Conservation (phyloP, 2,888 invertebrate species). For the Lepidochitona cinerea region DNA sequence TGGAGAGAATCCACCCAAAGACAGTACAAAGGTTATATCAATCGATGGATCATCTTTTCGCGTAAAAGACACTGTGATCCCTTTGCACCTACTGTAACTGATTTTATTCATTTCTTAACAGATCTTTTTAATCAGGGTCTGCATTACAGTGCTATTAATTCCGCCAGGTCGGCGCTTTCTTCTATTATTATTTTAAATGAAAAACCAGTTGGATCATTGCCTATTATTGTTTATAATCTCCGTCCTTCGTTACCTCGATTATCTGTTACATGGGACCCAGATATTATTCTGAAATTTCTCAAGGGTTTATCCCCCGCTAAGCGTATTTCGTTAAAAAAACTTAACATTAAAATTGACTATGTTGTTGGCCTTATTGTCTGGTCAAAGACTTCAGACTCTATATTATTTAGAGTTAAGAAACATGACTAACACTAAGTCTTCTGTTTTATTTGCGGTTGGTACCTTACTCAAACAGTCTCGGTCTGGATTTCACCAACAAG, state of each 20-base stretch:
- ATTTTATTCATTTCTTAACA: slow-evolving; percentile 11
- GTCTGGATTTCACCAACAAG: not conserved
- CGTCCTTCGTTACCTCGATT: slow-evolving; percentile 9
- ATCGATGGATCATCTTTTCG: slow-evolving; percentile 9
- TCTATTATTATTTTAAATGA: not conserved
- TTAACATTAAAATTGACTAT: too few relatives aligned
- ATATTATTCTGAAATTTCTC: slow-evolving; percentile 4
- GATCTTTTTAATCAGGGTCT: slow-evolving; percentile 1
- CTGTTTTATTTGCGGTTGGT: not conserved
- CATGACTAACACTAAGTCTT: not conserved
- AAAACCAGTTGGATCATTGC: not conserved
- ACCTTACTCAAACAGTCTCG: not conserved
- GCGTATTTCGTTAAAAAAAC: not conserved
- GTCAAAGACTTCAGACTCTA: slow-evolving; percentile 9
- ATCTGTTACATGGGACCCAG: slow-evolving; percentile 6
- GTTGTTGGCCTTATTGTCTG: slow-evolving; percentile 11
- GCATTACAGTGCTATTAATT: slow-evolving; percentile 14
- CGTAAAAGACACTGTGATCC: not conserved
- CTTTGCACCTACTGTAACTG: not conserved
- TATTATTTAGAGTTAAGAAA: slow-evolving; percentile 7
- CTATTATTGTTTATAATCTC: slow-evolving; percentile 12
- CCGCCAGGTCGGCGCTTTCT: slow-evolving; percentile 17
- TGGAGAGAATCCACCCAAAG: not conserved
- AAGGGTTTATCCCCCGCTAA: slow-evolving; percentile 6
- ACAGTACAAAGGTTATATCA: slow-evolving; percentile 9